Conservation (phyloP, 2,888 invertebrate genomes). For the Tortricodes alternella region DNA sequence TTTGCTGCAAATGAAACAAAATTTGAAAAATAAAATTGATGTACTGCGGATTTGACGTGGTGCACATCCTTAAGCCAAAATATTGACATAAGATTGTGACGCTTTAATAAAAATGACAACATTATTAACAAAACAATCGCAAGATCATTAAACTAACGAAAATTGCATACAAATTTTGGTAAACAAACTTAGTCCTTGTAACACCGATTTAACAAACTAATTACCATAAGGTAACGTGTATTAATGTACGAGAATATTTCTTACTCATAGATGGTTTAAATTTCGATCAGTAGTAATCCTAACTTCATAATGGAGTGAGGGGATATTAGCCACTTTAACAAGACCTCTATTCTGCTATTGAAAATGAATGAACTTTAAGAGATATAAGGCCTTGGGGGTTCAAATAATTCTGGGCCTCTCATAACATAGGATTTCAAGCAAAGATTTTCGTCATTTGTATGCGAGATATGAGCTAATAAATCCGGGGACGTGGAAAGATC, state of each 20-base stretch:
- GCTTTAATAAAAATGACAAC: too few species aligned
- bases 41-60: too few species aligned
- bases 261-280: constrained; percentile 29
- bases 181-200: too few species aligned
- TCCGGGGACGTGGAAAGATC: constrained; percentile 31
- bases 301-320: constrained; percentile 31
- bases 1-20: too few species aligned
- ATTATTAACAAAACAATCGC: too few species aligned
- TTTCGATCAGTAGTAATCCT: constrained; percentile 31
- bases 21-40: too few species aligned
- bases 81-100: too few species aligned
- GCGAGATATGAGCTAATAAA: constrained; percentile 33
- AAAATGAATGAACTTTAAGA: background rate
- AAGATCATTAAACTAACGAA: too few species aligned
- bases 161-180: too few species aligned
- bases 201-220: too few species aligned
- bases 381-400: constrained; percentile 10
- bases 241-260: constrained; percentile 24
- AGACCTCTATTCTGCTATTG: background rate
- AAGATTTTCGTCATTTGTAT: constrained; percentile 32
- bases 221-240: constrained; percentile 18
- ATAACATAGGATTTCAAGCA: constrained; percentile 31
- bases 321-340: constrained; percentile 22
- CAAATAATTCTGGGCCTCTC: constrained; percentile 13
- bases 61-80: too few species aligned